Evolutionary conservation across 2,888 invertebrate species (phyloP).

Genomic region (Machimus rusticus): DNA sequence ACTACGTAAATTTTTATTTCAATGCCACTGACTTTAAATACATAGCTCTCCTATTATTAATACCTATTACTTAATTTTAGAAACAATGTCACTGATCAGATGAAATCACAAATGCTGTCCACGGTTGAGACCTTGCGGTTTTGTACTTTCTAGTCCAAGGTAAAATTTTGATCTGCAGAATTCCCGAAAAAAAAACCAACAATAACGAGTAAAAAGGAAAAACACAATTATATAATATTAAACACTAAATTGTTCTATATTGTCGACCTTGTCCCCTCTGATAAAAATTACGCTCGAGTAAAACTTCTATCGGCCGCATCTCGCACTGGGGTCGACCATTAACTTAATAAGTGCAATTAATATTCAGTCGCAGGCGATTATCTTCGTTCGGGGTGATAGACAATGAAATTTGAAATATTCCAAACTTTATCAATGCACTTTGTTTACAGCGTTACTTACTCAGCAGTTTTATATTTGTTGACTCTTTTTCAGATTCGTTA

Average conservation of each 20-base stretch:
- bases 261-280: neutral
- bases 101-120: neutral
- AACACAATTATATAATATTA: neutral
- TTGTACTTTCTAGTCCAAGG: neutral
- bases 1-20: neutral
- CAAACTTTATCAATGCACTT: neutral
- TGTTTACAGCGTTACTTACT: neutral
- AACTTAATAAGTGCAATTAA: neutral
- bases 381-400: neutral
- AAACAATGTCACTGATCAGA: neutral
- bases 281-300: neutral
- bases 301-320: neutral
- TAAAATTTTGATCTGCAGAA: neutral
- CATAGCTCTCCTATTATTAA: neutral
- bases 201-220: neutral
- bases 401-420: neutral
- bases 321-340: neutral
- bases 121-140: neutral
- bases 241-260: neutral
- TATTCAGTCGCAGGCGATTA: neutral
- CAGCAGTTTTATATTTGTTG: neutral
- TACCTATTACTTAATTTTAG: too few relatives aligned
- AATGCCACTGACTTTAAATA: neutral
- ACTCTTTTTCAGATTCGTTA: slow-evolving; percentile 70
- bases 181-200: neutral